Percentiles rank a stretch among this genome's conserved stretches.
phyloP scores from a whole-genome alignment of 2,888 invertebrate genomes.

The Lycia hirtaria region DNA sequence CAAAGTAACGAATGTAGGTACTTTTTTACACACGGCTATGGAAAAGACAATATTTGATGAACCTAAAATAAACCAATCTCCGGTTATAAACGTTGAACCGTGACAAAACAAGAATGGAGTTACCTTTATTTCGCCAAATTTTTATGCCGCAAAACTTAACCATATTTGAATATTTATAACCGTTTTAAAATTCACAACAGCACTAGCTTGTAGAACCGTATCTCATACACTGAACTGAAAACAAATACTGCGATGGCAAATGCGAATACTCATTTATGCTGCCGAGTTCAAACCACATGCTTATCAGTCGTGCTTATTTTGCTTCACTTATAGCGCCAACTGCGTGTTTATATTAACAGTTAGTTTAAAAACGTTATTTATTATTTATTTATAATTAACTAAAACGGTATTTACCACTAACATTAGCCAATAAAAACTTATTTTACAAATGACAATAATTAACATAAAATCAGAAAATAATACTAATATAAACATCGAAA shows the following conservation, averaged over 20 bases:
- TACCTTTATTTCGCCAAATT: conserved; percentile 67
- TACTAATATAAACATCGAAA: too few relatives aligned
- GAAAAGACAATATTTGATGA: conserved; percentile 16
- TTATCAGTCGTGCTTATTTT: conserved; percentile 61
- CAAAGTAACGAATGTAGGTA: conserved; percentile 8
- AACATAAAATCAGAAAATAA: too few relatives aligned
- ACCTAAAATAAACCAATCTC: conserved; percentile 6
- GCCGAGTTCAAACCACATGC: conserved; percentile 62
- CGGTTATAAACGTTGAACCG: not conserved
- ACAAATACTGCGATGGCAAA: conserved; percentile 57
- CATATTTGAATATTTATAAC: conserved; percentile 41
- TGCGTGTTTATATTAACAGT: conserved; percentile 12
- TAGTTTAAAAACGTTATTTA: not conserved
- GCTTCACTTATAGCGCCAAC: conserved; percentile 30
- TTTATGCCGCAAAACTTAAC: conserved; percentile 67
- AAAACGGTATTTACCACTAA: too few relatives aligned
- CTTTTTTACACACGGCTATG: conserved; percentile 9
- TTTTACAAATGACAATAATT: too few relatives aligned
- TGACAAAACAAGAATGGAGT: conserved; percentile 35
- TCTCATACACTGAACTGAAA: conserved; percentile 74
- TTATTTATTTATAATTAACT: not conserved
- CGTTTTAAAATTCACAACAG: conserved; percentile 52
- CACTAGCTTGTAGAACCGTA: conserved; percentile 67
- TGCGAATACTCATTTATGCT: conserved; percentile 56
- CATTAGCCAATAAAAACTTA: too few relatives aligned